Conservation (phyloP, 2,888 invertebrate species). For the Syritta pipiens region DNA sequence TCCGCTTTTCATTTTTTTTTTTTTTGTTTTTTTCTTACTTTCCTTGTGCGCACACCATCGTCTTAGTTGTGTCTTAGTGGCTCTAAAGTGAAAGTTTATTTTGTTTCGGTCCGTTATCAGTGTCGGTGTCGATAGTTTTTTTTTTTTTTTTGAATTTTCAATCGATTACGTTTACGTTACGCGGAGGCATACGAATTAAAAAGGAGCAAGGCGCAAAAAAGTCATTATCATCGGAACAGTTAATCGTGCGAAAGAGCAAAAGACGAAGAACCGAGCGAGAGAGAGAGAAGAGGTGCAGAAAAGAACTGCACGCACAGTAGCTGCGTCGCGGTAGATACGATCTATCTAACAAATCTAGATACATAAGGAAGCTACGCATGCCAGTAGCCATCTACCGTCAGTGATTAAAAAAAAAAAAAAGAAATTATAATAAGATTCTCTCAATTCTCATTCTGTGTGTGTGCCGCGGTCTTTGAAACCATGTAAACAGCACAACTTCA, state of each 20-base stretch:
- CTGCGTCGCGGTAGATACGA: constrained; percentile 32
- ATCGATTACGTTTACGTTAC: not conserved
- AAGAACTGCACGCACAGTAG: constrained; percentile 58
- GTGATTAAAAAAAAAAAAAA: constrained; percentile 7
- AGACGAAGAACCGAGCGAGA: constrained; percentile 43
- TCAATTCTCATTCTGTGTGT: constrained; percentile 27
- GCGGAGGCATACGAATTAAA: not conserved
- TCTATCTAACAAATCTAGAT: constrained; percentile 58
- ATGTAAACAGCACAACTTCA: no score
- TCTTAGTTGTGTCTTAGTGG: no score
- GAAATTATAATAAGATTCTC: no score
- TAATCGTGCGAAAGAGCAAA: constrained; percentile 65
- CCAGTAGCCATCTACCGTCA: constrained; percentile 34
- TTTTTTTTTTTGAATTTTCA: not conserved
- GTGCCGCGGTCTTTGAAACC: not conserved
- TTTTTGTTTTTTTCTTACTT: constrained; percentile 34
- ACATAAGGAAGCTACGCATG: constrained; percentile 63
- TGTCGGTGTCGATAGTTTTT: not conserved
- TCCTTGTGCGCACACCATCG: constrained; percentile 53
- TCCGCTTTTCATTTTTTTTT: not conserved
- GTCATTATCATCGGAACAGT: constrained; percentile 62
- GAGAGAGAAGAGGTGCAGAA: constrained; percentile 27
- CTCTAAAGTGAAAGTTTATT: constrained; percentile 62
- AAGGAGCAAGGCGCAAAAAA: no score
- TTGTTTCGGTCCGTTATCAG: constrained; percentile 24